A percentile compares a stretch with the other conserved stretches of the same genome.
Conservation (phyloP, 2,797 vertebrate species). For the Pantherophis vulpinus region DNA sequence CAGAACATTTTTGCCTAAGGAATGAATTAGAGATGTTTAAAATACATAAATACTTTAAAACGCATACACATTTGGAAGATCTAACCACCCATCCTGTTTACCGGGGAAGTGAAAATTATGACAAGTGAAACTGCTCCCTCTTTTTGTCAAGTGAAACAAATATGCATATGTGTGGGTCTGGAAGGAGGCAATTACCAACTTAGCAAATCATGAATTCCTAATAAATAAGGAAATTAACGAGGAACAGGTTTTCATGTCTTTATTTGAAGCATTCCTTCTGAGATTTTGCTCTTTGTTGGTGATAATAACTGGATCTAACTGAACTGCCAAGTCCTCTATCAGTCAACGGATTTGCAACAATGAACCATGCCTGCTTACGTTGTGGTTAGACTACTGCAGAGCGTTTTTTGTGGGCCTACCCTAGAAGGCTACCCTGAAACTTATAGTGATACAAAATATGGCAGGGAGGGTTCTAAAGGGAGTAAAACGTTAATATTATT, state of each 20-base stretch:
- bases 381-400: background rate
- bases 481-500: background rate
- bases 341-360: background rate
- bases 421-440: background rate
- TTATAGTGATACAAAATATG: background rate
- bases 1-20: too few species aligned
- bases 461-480: background rate
- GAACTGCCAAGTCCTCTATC: background rate
- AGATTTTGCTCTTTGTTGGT: background rate
- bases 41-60: background rate
- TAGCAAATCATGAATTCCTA: background rate
- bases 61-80: background rate
- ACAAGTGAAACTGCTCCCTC: background rate
- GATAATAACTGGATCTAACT: background rate
- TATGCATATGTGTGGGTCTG: background rate
- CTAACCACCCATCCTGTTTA: background rate
- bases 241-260: background rate
- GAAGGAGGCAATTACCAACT: background rate
- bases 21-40: background rate
- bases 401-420: background rate
- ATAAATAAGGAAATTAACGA: background rate
- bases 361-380: background rate
- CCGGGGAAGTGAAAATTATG: background rate
- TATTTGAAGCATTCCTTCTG: background rate
- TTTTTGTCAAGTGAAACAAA: background rate